These are phyloP conservation scores for Poeciliopsis occidentalis DNA, from an alignment of 2,113 vertebrate genomes.

Conservation along the genomic window DNA sequence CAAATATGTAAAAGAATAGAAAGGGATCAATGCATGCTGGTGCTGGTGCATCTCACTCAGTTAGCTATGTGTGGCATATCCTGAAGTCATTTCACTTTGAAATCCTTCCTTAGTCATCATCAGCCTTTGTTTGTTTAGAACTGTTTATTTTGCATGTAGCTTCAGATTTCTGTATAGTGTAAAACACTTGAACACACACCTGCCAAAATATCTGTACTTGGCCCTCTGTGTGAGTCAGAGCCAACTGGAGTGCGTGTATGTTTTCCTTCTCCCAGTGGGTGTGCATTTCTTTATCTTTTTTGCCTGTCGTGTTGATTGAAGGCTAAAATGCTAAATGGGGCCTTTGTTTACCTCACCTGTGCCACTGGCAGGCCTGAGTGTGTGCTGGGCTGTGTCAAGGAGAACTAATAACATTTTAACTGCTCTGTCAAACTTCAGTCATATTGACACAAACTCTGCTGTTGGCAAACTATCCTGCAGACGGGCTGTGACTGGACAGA, in stretches of 20 bases:
- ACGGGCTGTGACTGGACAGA: slow-evolving; percentile 46
- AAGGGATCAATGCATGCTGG: slow-evolving; percentile 42
- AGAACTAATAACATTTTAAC: slow-evolving; percentile 65
- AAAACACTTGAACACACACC: slow-evolving; percentile 44
- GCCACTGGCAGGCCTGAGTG: slow-evolving; percentile 50
- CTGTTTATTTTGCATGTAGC: slow-evolving; percentile 26
- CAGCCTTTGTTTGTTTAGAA: slow-evolving; percentile 31
- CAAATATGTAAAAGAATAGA: slow-evolving; percentile 38
- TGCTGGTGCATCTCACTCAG: slow-evolving; percentile 60
- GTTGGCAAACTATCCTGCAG: slow-evolving; percentile 47
- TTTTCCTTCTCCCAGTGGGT: slow-evolving; percentile 62
- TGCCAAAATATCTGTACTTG: slow-evolving; percentile 56
- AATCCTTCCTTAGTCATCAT: slow-evolving; percentile 60
- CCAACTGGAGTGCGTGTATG: slow-evolving; percentile 41
- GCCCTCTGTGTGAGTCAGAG: slow-evolving; percentile 44
- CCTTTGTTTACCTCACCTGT: slow-evolving; percentile 74
- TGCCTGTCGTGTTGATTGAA: slow-evolving; percentile 73
- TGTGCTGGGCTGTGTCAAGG: slow-evolving; percentile 62
- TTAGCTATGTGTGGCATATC: slow-evolving; percentile 59
- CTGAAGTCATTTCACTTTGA: slow-evolving; percentile 44
- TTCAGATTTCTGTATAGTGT: slow-evolving; percentile 33
- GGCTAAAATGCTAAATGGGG: slow-evolving; percentile 75
- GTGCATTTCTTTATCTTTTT: slow-evolving; percentile 69
- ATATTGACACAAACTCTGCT: slow-evolving; percentile 50
- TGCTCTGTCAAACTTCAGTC: slow-evolving; percentile 73